Evolutionary conservation across 2,888 invertebrate genomes (phyloP), one percentile per base, ranked within the genome.

Genomic region (Anoplius nigerrimus): DNA sequence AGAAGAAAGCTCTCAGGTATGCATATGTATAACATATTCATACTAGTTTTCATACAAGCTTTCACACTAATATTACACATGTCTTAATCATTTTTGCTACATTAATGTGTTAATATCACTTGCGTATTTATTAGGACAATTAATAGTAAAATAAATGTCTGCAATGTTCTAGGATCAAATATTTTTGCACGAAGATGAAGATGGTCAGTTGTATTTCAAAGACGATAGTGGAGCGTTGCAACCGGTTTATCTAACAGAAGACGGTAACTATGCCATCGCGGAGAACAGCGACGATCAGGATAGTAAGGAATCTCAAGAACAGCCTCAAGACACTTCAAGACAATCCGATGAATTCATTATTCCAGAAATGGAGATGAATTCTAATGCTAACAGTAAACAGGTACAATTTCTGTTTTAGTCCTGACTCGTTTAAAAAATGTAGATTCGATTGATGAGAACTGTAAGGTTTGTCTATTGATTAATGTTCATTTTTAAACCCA

Each of bases 201-300:
- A 88, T 52, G 88, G 88, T 27, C 87, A 89, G 56, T 74, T 89
- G 21, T 89, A 88, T 69, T 88, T 87, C 58, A 87, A 88, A 57
- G 87, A 88, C 64, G 89, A 88, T n/a, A 84, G 73, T 52, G 88
- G 88, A 21, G 78, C 79, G 22, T 64, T 88, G 8, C 88, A 88
- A 56, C 88, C 87, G 4, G 89, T 89, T 16, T 88, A 88, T 74
- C 76, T 88, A 52, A 88, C 87, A 0, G 85, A 87, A 42, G 88
- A 88, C 64, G 88, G 88, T 51, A 88, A 88, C 79, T 89, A 89
- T 53, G 88, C 87, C 2, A 87, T 89, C 55, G 87, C 87, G 4
- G 86, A 85, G 54, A 83, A 71, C 52, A 83, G 72, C 18, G 87
- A 88, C 20, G 87, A 87, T 34, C 80, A 83, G 45, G 84, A 84